Percentiles rank a stretch among this genome's conserved stretches.
phyloP scores from a whole-genome alignment of 2,113 vertebrate genomes.

The Pleuronectes platessa region DNA sequence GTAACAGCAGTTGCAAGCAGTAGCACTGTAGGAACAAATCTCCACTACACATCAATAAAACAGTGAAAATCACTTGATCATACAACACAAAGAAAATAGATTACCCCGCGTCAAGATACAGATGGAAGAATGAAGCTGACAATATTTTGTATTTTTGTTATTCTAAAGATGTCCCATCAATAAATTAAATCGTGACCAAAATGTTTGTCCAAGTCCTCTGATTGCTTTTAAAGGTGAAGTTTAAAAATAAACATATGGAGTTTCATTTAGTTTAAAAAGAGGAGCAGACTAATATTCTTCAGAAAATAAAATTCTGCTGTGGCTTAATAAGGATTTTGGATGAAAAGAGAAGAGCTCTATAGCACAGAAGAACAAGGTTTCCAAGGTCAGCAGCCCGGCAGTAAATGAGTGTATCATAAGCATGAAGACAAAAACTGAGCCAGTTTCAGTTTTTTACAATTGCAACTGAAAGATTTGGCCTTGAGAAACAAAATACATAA shows the following conservation, averaged over 20 bases:
- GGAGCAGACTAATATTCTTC: background rate
- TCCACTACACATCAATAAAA: background rate
- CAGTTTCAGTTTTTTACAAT: conserved; percentile 3
- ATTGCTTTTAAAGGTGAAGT: background rate
- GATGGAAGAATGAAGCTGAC: background rate
- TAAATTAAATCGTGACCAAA: background rate
- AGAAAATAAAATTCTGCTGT: background rate
- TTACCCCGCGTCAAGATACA: background rate
- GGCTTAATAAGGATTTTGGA: no score
- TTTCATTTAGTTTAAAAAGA: background rate
- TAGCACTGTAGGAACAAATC: background rate
- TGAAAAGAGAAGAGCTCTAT: no score
- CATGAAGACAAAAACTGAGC: background rate
- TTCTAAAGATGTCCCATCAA: background rate
- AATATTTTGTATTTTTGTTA: background rate
- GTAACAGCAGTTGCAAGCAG: background rate
- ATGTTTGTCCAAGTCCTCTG: background rate
- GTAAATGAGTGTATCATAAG: conserved; percentile 14
- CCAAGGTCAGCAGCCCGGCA: background rate
- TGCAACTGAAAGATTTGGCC: background rate
- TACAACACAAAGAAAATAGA: background rate
- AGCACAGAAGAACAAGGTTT: background rate
- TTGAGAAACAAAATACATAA: conserved; percentile 17
- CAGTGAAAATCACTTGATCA: background rate
- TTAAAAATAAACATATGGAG: background rate